Evolutionary conservation across 37 sponge, comb jelly and placozoan genomes (phyloP), one percentile per base, ranked within the genome.

Genomic region (Beroe ovata): DNA sequence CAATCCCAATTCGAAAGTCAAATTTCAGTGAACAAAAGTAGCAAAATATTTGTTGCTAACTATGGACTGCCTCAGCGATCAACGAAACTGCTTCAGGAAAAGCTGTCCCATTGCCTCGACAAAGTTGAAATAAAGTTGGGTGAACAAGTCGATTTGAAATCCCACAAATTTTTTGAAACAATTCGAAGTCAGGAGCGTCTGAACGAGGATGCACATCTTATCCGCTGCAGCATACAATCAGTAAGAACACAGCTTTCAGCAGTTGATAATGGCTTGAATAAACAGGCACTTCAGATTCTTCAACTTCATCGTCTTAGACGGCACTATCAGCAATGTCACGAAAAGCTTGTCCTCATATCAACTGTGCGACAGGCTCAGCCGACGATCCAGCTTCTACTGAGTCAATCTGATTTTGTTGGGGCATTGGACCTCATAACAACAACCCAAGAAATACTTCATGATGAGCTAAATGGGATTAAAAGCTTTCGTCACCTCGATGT

Each of bases 101-200:
- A 97, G 93, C 92, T 98, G 60, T 92, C 95, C 11, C 99, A 98
- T 60, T 91, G 93, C 63, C 90, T 98, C 71, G 99, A 98, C 89
- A 39, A 93, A 0, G 89, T 94, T 2, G 99, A 98, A 91, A 93
- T 95, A 19, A 93, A 98, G 29, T 72, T 98, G 88, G 96, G 95
- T 21, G 90, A 94, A 39, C 96, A 98, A 88, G 92, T 98, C 1
- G 88, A 96, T 0, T 66, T 89, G 88, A 92, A 89, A 35, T 95
- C 96, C 0, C 96, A 98, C 88, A 40, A 94, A 38, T 95, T 98
- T 90, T 98, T 98, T 89, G 88, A 90, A 60, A 93, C 96, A 29
- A 72, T 98, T 34, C 59, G 90, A 29, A 94, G 94, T n/a, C 96
- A 98, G 16, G 92, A 92, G 22, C 62, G 41, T 25, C 60, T 93